Conservation (phyloP, 37 sponge, comb jelly and placozoan genomes). For the Spongilla lacustris region DNA sequence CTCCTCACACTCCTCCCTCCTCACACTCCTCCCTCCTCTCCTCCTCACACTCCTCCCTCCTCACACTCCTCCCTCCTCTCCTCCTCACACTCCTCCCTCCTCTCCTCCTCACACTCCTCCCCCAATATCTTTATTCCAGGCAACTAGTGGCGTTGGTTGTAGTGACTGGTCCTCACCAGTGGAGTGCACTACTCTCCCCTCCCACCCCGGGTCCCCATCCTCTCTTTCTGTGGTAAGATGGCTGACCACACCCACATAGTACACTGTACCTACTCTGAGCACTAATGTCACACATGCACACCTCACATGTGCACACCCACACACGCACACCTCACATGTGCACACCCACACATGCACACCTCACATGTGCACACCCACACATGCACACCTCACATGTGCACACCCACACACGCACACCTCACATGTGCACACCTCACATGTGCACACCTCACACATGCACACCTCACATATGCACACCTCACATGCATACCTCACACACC, state of each 20-base stretch:
- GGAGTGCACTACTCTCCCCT: constrained; percentile 47
- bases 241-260: not conserved
- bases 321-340: not conserved
- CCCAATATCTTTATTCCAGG: constrained; percentile 26
- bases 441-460: too few species aligned
- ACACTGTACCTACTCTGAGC: too few species aligned
- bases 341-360: not conserved
- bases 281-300: constrained; percentile 3
- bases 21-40: not conserved
- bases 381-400: too few species aligned
- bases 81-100: constrained; percentile 39
- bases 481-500: not conserved
- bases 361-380: too few species aligned
- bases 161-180: constrained; percentile 43
- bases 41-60: not conserved
- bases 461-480: too few species aligned
- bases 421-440: too few species aligned
- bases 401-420: too few species aligned
- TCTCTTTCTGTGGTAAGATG: constrained; percentile 25
- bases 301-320: not conserved
- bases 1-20: not conserved
- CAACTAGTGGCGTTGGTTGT: constrained; percentile 52
- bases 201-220: constrained; percentile 56
- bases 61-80: not conserved
- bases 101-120: not conserved